Conservation (phyloP, 2,797 vertebrate genomes). For the Hemibagrus guttatus region DNA sequence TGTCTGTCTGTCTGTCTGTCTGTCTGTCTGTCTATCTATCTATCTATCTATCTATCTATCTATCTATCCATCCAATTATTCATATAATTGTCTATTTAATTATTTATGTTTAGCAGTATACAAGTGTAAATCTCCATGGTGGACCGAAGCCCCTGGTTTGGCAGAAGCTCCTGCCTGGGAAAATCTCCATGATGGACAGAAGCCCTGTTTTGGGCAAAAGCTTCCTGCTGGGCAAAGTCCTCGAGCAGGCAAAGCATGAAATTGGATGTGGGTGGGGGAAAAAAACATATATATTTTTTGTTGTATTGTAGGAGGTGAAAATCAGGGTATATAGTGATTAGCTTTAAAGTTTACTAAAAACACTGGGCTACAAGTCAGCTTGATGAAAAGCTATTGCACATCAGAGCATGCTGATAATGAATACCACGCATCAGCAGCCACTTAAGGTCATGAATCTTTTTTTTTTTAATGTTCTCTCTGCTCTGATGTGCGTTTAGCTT, state of each 20-base stretch:
- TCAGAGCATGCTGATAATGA: neutral
- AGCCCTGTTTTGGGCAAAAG: neutral
- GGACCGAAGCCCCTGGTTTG: neutral
- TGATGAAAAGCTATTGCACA: neutral
- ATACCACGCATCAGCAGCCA: neutral
- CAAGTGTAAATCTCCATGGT: neutral
- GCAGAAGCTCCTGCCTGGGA: neutral
- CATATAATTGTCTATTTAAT: neutral
- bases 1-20: too few relatives aligned
- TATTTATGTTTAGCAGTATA: neutral
- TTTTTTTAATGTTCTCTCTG: neutral
- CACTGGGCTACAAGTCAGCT: neutral
- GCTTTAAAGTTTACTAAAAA: neutral
- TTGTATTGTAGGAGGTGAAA: neutral
- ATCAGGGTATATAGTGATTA: neutral
- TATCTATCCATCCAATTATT: neutral
- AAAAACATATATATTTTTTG: neutral
- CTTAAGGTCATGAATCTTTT: neutral
- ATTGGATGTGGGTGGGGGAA: neutral
- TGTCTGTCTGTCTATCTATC: neutral
- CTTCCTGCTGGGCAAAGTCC: neutral
- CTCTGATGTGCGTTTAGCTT: slow-evolving; percentile 24
- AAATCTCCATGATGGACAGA: neutral
- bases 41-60: neutral
- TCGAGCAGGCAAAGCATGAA: neutral